Conservation (phyloP, 2,113 vertebrate species). For the Oncorhynchus kisutch region DNA sequence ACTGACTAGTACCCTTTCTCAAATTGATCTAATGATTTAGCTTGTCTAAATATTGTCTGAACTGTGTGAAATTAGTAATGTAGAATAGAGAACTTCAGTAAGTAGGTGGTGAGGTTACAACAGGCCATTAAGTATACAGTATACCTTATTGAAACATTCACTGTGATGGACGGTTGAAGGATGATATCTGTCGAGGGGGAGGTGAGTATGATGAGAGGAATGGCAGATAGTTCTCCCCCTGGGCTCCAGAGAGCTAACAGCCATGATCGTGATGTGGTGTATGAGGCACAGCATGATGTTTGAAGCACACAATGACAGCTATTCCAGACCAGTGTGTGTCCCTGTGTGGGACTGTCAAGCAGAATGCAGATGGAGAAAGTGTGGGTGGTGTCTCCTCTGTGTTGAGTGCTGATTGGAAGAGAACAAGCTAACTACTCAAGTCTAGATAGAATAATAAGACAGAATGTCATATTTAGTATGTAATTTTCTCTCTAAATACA, state of each 20-base stretch:
- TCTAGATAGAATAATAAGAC: not conserved
- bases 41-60: too few relatives aligned
- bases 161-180: too few relatives aligned
- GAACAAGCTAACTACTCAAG: not conserved
- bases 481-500: not conserved
- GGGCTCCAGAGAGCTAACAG: constrained; percentile 1
- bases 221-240: not conserved
- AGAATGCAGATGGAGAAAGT: constrained; percentile 4
- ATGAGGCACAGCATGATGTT: constrained; percentile 71
- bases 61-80: too few relatives aligned
- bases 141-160: too few relatives aligned
- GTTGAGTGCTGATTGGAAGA: constrained; percentile 36
- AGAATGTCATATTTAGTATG: not conserved
- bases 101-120: too few relatives aligned
- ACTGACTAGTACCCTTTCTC: not conserved
- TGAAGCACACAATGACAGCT: constrained; percentile 62
- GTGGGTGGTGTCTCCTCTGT: constrained; percentile 29
- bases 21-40: too few relatives aligned
- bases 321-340: constrained; percentile 23
- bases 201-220: constrained; percentile 7
- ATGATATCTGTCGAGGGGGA: too few relatives aligned
- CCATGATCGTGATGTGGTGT: constrained; percentile 47
- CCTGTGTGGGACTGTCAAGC: constrained; percentile 20
- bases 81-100: too few relatives aligned
- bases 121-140: too few relatives aligned